A percentile compares a stretch with the other conserved stretches of the same genome.
Conservation (phyloP, 2,797 vertebrate genomes). For the Pogoniulus pusillus region DNA sequence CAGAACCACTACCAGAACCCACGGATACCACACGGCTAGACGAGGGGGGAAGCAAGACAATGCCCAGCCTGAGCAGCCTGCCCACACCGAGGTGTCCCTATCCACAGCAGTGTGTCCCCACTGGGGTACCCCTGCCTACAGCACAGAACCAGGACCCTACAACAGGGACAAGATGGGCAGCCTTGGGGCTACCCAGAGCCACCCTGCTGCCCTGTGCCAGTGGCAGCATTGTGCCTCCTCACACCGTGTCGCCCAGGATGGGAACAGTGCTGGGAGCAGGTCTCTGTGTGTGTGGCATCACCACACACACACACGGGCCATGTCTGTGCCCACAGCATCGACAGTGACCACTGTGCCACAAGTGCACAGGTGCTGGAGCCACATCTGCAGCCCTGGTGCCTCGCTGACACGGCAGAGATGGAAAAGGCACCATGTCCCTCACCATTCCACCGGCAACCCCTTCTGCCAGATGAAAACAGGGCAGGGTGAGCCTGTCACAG, state of each 20-base stretch:
- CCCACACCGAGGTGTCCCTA: too few species aligned
- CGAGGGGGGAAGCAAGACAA: background rate
- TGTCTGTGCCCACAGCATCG: background rate
- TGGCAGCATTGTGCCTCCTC: background rate
- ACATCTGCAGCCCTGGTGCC: background rate
- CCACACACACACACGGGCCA: accelerated
- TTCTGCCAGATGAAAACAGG: background rate
- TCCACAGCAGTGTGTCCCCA: too few species aligned
- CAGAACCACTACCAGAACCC: background rate
- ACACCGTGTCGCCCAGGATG: background rate
- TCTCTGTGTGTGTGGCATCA: accelerated
- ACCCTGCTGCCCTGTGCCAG: background rate
- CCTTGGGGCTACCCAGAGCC: too few species aligned
- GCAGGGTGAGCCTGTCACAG: background rate
- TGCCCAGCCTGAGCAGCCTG: accelerated
- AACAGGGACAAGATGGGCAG: accelerated
- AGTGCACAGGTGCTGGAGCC: background rate
- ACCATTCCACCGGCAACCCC: too few species aligned
- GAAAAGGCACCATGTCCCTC: too few species aligned
- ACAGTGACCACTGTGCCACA: accelerated
- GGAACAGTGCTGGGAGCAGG: background rate
- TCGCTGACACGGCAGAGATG: background rate
- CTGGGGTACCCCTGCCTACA: background rate
- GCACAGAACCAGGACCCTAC: accelerated
- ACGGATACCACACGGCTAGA: accelerated